A percentile compares a stretch with the other conserved stretches of the same genome.
phyloP scores from a whole-genome alignment of 2,113 vertebrate species.

The Tautogolabrus adspersus region DNA sequence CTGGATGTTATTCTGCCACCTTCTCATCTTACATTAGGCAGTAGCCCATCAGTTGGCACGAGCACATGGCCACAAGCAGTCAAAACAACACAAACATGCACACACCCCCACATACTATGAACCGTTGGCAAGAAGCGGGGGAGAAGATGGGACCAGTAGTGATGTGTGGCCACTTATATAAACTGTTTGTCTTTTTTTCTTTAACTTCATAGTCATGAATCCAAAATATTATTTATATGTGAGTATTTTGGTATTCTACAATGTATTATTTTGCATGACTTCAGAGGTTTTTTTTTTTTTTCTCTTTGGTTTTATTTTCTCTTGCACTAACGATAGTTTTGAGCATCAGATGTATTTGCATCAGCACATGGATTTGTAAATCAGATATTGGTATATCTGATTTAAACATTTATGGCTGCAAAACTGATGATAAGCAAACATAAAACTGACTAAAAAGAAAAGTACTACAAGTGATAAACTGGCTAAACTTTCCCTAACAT shows the following conservation, averaged over 20 bases:
- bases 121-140: conserved; percentile 27
- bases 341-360: no score
- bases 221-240: not conserved
- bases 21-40: conserved; percentile 75
- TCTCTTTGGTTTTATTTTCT: no score
- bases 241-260: not conserved
- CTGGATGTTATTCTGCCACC: conserved; percentile 72
- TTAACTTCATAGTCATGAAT: not conserved
- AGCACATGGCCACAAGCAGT: conserved; percentile 56
- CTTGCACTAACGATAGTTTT: no score
- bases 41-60: conserved; percentile 67
- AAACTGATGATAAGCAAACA: no score
- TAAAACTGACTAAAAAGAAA: no score
- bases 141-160: conserved; percentile 18
- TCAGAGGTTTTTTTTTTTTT: no score
- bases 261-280: not conserved
- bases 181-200: not conserved
- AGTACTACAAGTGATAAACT: no score
- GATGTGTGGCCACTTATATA: conserved; percentile 40
- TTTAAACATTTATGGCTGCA: no score
- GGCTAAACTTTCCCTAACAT: no score
- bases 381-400: no score
- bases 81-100: conserved; percentile 36
- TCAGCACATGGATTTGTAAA: no score
- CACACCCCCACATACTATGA: conserved; percentile 47